Evolutionary conservation across 2,113 vertebrate species (phyloP).

Genomic region (Malurus elegans): DNA sequence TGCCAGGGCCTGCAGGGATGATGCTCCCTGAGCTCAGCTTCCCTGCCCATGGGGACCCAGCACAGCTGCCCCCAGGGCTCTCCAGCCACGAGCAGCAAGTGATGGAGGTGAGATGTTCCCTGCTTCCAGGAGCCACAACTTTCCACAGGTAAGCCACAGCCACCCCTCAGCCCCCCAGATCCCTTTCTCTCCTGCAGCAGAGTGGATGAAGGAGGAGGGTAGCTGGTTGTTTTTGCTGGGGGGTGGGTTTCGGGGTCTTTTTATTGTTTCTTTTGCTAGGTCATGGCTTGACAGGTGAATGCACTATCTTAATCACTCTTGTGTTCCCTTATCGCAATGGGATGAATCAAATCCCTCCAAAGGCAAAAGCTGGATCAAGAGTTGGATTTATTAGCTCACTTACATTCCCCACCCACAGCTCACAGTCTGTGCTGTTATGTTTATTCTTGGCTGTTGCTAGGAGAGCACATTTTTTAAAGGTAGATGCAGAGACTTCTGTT

Average conservation of each 20-base stretch:
- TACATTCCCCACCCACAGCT: slow-evolving; percentile 2
- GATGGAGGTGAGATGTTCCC: not conserved
- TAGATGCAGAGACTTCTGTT: not conserved
- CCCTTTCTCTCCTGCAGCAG: not conserved
- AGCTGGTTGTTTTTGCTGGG: accelerated
- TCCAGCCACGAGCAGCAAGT: not conserved
- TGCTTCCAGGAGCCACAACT: not conserved
- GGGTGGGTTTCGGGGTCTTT: not conserved
- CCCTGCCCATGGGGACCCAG: not conserved
- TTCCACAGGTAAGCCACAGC: not conserved
- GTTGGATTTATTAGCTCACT: not conserved
- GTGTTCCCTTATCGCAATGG: not conserved
- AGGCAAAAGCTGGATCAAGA: slow-evolving; percentile 4
- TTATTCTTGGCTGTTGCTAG: slow-evolving; percentile 47
- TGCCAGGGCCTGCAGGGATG: not conserved
- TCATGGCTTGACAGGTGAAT: not conserved
- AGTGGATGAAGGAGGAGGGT: not conserved
- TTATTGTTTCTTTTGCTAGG: not conserved
- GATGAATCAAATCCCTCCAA: slow-evolving; percentile 31
- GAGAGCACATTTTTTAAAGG: not conserved
- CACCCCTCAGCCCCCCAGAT: accelerated
- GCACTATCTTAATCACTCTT: not conserved
- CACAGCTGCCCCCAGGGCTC: too few relatives aligned
- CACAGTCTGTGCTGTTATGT: slow-evolving; percentile 4
- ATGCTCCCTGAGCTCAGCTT: not conserved